Evolutionary conservation across 2,888 invertebrate genomes (phyloP).

Genomic region (Drosophila incognita): DNA sequence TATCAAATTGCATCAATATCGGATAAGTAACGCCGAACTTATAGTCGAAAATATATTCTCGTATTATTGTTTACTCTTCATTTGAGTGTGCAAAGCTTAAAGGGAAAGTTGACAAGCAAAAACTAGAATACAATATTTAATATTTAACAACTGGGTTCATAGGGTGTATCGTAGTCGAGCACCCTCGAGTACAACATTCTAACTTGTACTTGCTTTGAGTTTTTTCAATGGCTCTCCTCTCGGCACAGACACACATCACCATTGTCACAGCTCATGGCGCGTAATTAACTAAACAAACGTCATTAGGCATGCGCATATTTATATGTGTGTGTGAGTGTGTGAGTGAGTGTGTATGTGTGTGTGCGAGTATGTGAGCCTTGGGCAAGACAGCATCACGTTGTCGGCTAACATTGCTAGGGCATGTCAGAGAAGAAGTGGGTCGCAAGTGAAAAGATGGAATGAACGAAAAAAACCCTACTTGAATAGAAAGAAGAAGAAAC

Average conservation of each 20-base stretch:
- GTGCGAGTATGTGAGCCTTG: conserved; percentile 40
- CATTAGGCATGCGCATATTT: conserved; percentile 77
- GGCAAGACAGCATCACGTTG: conserved; percentile 36
- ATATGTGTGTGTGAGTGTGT: conserved; percentile 6
- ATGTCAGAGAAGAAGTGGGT: conserved; percentile 25
- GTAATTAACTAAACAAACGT: conserved; percentile 83
- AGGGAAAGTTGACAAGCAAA: no score
- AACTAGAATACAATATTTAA: not conserved
- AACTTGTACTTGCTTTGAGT: conserved; percentile 30
- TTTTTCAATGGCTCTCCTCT: conserved; percentile 44
- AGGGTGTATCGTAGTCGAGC: not conserved
- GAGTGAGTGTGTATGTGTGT: conserved; percentile 3
- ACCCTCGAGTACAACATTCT: not conserved
- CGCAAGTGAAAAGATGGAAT: conserved; percentile 1
- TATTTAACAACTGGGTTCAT: not conserved
- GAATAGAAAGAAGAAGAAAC: conserved; percentile 12
- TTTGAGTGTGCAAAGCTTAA: not conserved
- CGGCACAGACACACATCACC: conserved; percentile 60
- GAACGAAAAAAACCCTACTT: conserved; percentile 3
- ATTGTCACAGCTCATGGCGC: conserved; percentile 80
- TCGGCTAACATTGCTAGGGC: conserved; percentile 39
- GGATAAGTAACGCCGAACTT: not conserved
- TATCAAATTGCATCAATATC: not conserved
- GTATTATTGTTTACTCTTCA: not conserved
- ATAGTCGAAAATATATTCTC: not conserved